phyloP scores from a whole-genome alignment of 2,113 vertebrate genomes.

The Acanthochromis polyacanthus region DNA sequence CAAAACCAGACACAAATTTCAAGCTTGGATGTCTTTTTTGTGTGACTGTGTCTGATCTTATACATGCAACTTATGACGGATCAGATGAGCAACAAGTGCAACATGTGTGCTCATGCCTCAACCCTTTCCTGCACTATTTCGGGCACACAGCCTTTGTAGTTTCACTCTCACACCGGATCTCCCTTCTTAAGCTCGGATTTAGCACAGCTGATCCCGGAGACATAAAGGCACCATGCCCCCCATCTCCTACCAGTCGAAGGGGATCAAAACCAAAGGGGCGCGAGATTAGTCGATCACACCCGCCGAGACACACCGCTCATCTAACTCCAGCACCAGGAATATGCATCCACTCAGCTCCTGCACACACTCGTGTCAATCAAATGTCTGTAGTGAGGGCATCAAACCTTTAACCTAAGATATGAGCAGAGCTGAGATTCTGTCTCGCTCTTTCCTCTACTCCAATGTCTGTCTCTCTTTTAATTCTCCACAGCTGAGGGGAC shows the following conservation, averaged over 20 bases:
- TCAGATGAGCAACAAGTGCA: slow-evolving; percentile 49
- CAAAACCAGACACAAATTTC: neutral
- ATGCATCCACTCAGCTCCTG: slow-evolving; percentile 31
- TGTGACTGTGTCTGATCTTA: slow-evolving; percentile 20
- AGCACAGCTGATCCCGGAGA: slow-evolving; percentile 82
- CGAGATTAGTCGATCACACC: slow-evolving; percentile 73
- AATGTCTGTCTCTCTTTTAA: slow-evolving; percentile 55
- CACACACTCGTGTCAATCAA: slow-evolving; percentile 72
- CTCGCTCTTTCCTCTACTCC: slow-evolving; percentile 20
- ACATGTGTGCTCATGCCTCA: slow-evolving; percentile 40
- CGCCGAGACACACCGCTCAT: slow-evolving; percentile 23
- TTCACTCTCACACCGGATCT: slow-evolving; percentile 74
- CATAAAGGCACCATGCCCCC: slow-evolving; percentile 80
- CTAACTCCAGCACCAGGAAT: slow-evolving; percentile 41
- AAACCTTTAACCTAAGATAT: slow-evolving; percentile 62
- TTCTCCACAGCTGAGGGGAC: slow-evolving; percentile 83
- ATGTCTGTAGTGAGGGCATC: slow-evolving; percentile 43
- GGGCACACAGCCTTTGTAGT: slow-evolving; percentile 72
- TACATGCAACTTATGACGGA: slow-evolving; percentile 16
- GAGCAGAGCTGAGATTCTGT: slow-evolving; percentile 30
- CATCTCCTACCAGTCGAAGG: slow-evolving; percentile 59
- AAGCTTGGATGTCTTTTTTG: neutral
- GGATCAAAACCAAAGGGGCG: slow-evolving; percentile 62
- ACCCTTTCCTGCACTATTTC: slow-evolving; percentile 68
- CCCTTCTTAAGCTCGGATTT: slow-evolving; percentile 80